phyloP scores from a whole-genome alignment of 2,797 vertebrate genomes.

The Dicrostonyx torquatus region DNA sequence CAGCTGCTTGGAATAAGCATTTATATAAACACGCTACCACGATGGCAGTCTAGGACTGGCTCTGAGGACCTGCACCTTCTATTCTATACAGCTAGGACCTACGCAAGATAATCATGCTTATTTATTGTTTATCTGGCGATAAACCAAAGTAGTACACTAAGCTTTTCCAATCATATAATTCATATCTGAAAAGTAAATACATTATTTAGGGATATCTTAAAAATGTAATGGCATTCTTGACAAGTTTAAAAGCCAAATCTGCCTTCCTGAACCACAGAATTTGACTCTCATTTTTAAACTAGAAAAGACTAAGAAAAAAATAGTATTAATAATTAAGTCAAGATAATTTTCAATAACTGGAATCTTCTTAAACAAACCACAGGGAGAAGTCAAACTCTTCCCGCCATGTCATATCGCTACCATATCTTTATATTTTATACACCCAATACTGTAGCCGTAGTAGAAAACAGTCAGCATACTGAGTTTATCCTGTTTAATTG shows the following conservation, averaged over 20 bases:
- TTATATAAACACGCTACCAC: neutral
- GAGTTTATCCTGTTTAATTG: constrained; percentile 25
- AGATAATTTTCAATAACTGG: neutral
- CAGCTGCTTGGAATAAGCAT: neutral
- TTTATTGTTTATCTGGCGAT: constrained; percentile 8
- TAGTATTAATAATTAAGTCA: neutral
- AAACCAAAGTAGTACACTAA: neutral
- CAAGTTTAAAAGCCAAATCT: constrained; percentile 19
- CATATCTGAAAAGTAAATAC: neutral
- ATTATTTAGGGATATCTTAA: constrained; percentile 18
- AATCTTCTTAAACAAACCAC: neutral
- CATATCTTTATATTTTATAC: neutral
- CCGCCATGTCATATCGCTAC: neutral
- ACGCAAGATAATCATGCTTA: neutral
- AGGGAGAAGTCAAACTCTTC: neutral
- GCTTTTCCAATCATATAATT: neutral
- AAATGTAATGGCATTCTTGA: neutral
- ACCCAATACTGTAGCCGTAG: neutral
- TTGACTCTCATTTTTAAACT: neutral
- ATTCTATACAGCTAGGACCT: neutral
- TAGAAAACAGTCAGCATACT: neutral
- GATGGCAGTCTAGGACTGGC: neutral
- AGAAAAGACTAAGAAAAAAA: neutral
- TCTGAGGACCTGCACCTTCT: neutral
- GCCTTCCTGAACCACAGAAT: neutral